phyloP scores from a whole-genome alignment of 2,797 vertebrate genomes.

The Typhlichthys eigenmanni region DNA sequence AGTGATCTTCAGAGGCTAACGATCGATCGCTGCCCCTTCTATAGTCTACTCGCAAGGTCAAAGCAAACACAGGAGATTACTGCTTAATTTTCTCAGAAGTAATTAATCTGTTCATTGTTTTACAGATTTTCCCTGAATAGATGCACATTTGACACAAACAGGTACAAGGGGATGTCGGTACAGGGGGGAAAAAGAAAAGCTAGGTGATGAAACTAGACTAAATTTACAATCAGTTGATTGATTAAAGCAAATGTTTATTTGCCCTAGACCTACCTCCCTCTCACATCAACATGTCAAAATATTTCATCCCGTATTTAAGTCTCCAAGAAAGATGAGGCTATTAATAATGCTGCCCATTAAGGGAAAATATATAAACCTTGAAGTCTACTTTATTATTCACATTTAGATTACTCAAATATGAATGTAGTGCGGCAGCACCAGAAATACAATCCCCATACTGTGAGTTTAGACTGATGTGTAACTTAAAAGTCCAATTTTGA shows the following conservation, averaged over 20 bases:
- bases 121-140: conserved; percentile 63
- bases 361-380: conserved; percentile 71
- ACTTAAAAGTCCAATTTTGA: conserved; percentile 22
- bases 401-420: conserved; percentile 72
- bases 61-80: conserved; percentile 63
- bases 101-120: conserved; percentile 33
- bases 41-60: conserved; percentile 71
- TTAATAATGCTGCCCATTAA: conserved; percentile 71
- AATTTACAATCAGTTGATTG: conserved; percentile 67
- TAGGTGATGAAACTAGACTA: conserved; percentile 40
- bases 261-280: conserved; percentile 54
- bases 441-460: conserved; percentile 25
- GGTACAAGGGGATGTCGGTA: conserved; percentile 43
- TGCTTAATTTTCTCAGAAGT: conserved; percentile 56
- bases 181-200: conserved; percentile 26
- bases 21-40: conserved; percentile 68
- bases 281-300: conserved; percentile 71
- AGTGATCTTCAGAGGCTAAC: conserved; percentile 61
- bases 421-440: conserved; percentile 35
- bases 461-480: conserved; percentile 8
- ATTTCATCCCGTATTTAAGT: conserved; percentile 71
- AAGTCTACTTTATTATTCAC: conserved; percentile 76
- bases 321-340: conserved; percentile 69
- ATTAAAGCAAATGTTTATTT: conserved; percentile 76
- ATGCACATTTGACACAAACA: conserved; percentile 52